These are phyloP conservation scores for Otus scops DNA, from an alignment of 2,797 vertebrate genomes.

Conservation along the genomic window DNA sequence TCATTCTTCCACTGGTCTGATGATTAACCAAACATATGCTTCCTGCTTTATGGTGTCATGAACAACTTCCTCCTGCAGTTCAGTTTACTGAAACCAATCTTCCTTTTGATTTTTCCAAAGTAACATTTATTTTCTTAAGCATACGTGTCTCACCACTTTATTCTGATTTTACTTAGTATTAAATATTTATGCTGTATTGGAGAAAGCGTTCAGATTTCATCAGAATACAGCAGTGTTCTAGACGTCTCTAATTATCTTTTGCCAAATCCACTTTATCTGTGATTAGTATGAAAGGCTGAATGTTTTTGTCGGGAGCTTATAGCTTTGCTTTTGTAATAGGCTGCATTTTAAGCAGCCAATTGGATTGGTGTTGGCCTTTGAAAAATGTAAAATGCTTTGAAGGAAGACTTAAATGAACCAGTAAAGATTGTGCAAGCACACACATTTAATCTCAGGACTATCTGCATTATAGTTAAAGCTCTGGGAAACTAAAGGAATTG, in stretches of 20 bases:
- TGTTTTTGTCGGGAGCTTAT: slow-evolving; percentile 68
- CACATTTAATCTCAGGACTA: slow-evolving; percentile 44
- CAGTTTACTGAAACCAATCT: slow-evolving; percentile 11
- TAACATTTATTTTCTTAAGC: background rate
- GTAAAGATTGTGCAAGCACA: slow-evolving; percentile 33
- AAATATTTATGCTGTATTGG: background rate
- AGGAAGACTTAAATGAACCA: slow-evolving; percentile 58
- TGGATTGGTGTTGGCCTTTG: slow-evolving; percentile 50
- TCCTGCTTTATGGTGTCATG: slow-evolving; percentile 20
- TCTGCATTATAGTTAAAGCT: slow-evolving; percentile 35
- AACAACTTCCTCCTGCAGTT: slow-evolving; percentile 41
- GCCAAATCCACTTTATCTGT: slow-evolving; percentile 56
- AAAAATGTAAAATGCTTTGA: slow-evolving; percentile 59
- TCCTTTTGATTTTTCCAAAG: background rate
- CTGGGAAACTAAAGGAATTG: slow-evolving; percentile 32
- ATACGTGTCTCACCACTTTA: background rate
- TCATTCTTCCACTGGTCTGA: background rate
- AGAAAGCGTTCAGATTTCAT: slow-evolving; percentile 9
- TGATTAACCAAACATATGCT: slow-evolving; percentile 43
- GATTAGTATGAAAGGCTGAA: slow-evolving; percentile 61
- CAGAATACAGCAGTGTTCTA: slow-evolving; percentile 21
- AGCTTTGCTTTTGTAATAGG: slow-evolving; percentile 59
- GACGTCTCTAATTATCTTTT: slow-evolving; percentile 55
- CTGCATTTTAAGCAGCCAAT: slow-evolving; percentile 58
- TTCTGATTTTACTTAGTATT: background rate